Percentiles rank a stretch among this genome's conserved stretches.
phyloP scores from a whole-genome alignment of 2,888 invertebrate genomes.

The Leucoma salicis region DNA sequence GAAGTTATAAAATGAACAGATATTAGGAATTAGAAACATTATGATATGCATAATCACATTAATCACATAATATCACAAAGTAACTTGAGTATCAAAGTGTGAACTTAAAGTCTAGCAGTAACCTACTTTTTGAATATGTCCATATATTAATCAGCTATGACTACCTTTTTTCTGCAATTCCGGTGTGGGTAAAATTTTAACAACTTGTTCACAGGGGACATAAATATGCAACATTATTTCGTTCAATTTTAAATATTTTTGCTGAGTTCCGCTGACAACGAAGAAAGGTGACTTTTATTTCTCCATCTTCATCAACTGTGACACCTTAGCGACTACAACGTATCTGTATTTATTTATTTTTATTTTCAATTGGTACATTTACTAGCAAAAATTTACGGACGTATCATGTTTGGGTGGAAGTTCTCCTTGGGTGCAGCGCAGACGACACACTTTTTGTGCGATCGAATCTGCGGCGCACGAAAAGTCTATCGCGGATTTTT shows the following conservation, averaged over 20 bases:
- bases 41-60: no score
- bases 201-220: slow-evolving; percentile 8
- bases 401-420: no score
- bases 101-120: no score
- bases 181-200: slow-evolving; percentile 6
- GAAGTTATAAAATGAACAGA: no score
- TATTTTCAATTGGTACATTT: slow-evolving; percentile 10
- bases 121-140: no score
- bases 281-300: slow-evolving; percentile 7
- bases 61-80: no score
- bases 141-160: neutral
- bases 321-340: slow-evolving; percentile 5
- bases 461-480: no score
- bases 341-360: slow-evolving; percentile 6
- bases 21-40: no score
- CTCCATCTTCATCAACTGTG: slow-evolving; percentile 9
- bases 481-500: no score
- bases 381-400: slow-evolving; percentile 6
- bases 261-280: slow-evolving; percentile 6
- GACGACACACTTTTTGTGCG: no score
- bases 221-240: slow-evolving; percentile 9
- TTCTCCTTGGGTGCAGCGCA: no score
- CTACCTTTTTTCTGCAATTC: slow-evolving; percentile 3
- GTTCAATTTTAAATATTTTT: slow-evolving; percentile 6
- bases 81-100: no score